Conservation (phyloP, 2,888 invertebrate species). For the Drosophila mayaguana region DNA sequence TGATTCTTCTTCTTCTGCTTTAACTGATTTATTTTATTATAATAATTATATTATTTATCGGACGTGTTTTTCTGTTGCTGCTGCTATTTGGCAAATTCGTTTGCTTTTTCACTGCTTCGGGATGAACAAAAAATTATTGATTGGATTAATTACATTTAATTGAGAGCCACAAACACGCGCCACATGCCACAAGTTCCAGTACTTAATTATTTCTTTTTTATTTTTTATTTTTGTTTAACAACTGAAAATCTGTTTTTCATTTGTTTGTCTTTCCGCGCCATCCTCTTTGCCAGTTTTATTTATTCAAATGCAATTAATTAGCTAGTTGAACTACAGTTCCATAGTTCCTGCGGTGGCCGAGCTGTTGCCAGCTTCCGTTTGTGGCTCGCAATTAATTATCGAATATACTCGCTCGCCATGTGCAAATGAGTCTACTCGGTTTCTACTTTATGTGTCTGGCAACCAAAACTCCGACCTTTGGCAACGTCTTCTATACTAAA, state of each 20-base stretch:
- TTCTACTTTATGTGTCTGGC: not conserved
- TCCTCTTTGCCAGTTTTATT: conserved; percentile 8
- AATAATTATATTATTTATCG: conserved; percentile 22
- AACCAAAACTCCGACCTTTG: too few species aligned
- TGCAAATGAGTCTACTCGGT: not conserved
- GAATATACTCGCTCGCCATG: not conserved
- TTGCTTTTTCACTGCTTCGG: conserved; percentile 42
- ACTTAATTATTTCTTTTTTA: conserved; percentile 24
- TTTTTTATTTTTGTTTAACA: not conserved
- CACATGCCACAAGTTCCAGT: conserved; percentile 1
- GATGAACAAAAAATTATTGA: conserved; percentile 29
- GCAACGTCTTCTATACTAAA: too few species aligned
- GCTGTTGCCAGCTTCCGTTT: conserved; percentile 30
- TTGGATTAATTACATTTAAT: conserved; percentile 29
- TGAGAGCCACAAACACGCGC: conserved; percentile 12
- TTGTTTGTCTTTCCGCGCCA: conserved; percentile 8
- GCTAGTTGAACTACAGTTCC: conserved; percentile 8
- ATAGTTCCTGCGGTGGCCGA: not conserved
- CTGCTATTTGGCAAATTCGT: conserved; percentile 50
- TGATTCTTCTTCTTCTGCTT: conserved; percentile 18
- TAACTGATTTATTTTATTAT: conserved; percentile 9
- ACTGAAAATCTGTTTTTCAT: conserved; percentile 41
- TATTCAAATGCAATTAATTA: conserved; percentile 47
- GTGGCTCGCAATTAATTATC: conserved; percentile 12
- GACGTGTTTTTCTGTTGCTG: conserved; percentile 15